Evolutionary conservation across 2,888 invertebrate genomes (phyloP).

Genomic region (Dioctria linearis): DNA sequence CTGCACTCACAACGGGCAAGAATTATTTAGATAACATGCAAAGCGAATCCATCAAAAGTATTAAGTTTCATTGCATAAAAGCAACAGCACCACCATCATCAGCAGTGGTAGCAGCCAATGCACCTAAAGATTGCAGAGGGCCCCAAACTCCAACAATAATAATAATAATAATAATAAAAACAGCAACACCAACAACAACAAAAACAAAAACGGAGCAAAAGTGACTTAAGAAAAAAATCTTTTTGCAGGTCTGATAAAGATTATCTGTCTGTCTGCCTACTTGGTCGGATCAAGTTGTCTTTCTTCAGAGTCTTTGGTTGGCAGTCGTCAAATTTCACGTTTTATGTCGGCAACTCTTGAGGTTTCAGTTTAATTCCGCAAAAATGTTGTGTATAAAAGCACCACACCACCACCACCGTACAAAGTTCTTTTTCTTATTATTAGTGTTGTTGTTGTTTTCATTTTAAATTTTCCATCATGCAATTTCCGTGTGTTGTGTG

Average conservation of each 20-base stretch:
- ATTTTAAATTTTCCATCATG: slow-evolving; percentile 25
- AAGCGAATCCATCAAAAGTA: slow-evolving; percentile 43
- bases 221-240: slow-evolving; percentile 22
- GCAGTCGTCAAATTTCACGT: slow-evolving; percentile 57
- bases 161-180: no score
- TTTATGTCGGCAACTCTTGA: slow-evolving; percentile 53
- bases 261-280: neutral
- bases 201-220: neutral
- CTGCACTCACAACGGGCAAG: neutral
- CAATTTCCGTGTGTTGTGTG: slow-evolving; percentile 24
- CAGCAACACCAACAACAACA: neutral
- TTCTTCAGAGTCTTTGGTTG: slow-evolving; percentile 35
- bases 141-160: neutral
- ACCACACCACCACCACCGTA: neutral
- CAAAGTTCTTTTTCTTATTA: neutral
- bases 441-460: slow-evolving; percentile 21
- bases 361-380: slow-evolving; percentile 51
- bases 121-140: neutral
- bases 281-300: slow-evolving; percentile 49
- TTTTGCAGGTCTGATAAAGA: slow-evolving; percentile 49
- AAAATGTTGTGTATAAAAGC: slow-evolving; percentile 36
- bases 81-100: neutral
- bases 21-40: slow-evolving; percentile 35
- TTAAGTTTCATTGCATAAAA: slow-evolving; percentile 43
- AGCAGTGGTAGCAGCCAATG: neutral